phyloP scores from a whole-genome alignment of 2,888 invertebrate genomes.

The Didymodactylos carnosus region DNA sequence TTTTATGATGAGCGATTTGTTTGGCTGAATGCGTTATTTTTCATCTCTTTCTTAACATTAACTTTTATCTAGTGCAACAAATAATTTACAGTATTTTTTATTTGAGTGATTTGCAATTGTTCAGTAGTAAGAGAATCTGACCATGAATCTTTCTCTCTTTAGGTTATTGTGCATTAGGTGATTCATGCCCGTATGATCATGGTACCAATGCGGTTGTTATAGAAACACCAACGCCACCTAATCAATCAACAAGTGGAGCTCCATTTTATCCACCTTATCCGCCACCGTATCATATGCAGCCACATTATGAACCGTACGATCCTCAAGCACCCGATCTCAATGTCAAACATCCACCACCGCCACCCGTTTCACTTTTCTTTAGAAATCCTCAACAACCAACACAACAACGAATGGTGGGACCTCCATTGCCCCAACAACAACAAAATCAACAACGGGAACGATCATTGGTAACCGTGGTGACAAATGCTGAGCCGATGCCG shows the following conservation, averaged over 20 bases:
- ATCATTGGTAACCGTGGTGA: conserved; percentile 15
- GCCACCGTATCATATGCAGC: conserved; percentile 14
- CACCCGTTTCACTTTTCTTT: conserved; percentile 18
- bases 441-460: conserved; percentile 19
- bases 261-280: conserved; percentile 13
- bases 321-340: conserved; percentile 61
- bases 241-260: conserved; percentile 7
- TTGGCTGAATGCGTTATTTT: no score
- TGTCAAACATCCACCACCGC: conserved; percentile 28
- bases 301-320: conserved; percentile 43
- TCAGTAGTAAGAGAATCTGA: conserved; percentile 1
- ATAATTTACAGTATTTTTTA: no score
- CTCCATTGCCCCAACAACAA: conserved; percentile 17
- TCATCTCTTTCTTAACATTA: no score
- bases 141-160: conserved; percentile 21
- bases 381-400: conserved; percentile 17
- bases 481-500: conserved; percentile 18
- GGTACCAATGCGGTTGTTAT: conserved; percentile 83
- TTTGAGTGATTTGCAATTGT: no score
- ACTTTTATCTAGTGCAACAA: no score
- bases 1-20: no score
- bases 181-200: conserved; percentile 87
- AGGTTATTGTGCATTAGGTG: conserved; percentile 85
- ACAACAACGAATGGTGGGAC: conserved; percentile 11
- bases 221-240: conserved; percentile 51